Percentiles rank a stretch among this genome's conserved stretches.
These are phyloP conservation scores for Gallirallus australis DNA, from an alignment of 2,797 vertebrate species.

Conservation along the genomic window DNA sequence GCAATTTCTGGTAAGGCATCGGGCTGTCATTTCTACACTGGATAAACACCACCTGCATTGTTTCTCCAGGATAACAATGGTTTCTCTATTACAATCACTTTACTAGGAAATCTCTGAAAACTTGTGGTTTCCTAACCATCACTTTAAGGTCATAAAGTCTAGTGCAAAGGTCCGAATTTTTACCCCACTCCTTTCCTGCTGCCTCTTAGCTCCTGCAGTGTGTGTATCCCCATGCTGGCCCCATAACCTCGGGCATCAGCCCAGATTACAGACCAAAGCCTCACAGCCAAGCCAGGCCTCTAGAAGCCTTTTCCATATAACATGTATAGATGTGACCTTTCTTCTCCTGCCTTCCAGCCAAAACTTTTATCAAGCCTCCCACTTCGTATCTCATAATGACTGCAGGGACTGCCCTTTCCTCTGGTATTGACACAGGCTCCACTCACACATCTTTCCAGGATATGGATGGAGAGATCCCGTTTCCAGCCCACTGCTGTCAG, in stretches of 20 bases:
- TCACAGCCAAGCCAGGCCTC: not conserved
- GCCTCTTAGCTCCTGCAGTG: too few species aligned
- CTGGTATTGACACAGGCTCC: not conserved
- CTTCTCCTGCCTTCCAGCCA: not conserved
- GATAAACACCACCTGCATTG: slow-evolving; percentile 14
- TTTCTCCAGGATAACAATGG: not conserved
- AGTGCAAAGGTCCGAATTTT: not conserved
- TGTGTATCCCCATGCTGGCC: not conserved
- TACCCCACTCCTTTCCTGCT: not conserved
- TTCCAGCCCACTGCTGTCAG: not conserved
- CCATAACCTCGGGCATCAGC: not conserved
- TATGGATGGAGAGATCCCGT: not conserved
- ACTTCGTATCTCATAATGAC: not conserved
- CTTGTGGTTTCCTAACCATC: not conserved
- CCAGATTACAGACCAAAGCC: not conserved
- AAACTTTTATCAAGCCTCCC: not conserved
- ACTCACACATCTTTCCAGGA: not conserved
- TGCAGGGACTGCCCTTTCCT: not conserved
- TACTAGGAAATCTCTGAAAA: not conserved
- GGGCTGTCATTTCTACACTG: not conserved
- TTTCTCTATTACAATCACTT: not conserved
- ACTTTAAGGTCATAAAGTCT: not conserved
- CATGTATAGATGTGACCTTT: not conserved
- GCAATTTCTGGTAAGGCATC: not conserved
- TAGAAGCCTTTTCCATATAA: not conserved